Conservation (phyloP, 2,113 vertebrate genomes). For the Rhinopomastus cyanomelas region DNA sequence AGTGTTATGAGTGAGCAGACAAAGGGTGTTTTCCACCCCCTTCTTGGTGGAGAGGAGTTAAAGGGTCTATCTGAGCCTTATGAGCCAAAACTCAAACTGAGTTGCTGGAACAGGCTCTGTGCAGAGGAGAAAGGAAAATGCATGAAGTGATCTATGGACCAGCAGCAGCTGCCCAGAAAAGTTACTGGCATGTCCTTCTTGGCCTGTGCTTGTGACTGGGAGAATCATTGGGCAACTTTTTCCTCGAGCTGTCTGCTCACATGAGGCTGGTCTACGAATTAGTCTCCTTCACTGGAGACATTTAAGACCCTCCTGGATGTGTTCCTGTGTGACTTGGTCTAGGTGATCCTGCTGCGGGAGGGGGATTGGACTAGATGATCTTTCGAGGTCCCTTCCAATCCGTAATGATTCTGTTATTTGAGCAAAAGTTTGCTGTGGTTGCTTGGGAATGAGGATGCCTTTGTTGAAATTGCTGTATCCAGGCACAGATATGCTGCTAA, state of each 20-base stretch:
- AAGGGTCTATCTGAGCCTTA: slow-evolving; percentile 39
- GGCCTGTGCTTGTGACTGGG: background rate
- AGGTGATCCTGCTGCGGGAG: no score
- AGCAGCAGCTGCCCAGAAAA: background rate
- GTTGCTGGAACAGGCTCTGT: slow-evolving; percentile 21
- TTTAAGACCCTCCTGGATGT: no score
- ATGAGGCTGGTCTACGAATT: rapidly evolving
- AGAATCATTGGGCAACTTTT: background rate
- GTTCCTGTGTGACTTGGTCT: no score
- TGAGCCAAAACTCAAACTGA: slow-evolving; percentile 37
- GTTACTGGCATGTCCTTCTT: background rate
- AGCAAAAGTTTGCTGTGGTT: background rate
- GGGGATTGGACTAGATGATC: no score
- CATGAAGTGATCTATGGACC: background rate
- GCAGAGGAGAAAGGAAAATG: background rate
- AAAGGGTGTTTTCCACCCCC: slow-evolving; percentile 38
- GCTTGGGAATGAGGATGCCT: background rate
- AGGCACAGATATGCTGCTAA: background rate
- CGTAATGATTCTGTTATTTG: rapidly evolving
- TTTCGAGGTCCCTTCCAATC: no score
- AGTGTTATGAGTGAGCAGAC: background rate
- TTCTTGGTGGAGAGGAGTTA: slow-evolving; percentile 49
- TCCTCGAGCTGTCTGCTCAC: rapidly evolving
- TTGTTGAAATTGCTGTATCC: background rate
- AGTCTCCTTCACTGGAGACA: no score